phyloP scores from a whole-genome alignment of 2,888 invertebrate genomes.

The Amphipoea oculea region DNA sequence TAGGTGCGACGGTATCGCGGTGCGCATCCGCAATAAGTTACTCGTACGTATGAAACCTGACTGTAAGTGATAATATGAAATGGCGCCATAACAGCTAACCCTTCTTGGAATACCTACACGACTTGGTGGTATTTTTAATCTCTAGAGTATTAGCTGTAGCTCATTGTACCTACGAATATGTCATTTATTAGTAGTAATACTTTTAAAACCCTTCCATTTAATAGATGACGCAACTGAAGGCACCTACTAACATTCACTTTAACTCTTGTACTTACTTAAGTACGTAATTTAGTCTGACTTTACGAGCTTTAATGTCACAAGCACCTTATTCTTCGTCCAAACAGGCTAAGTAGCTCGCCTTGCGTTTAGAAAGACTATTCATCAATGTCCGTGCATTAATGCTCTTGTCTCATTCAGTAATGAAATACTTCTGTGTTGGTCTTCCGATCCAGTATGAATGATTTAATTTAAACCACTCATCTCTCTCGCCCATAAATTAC shows the following conservation, averaged over 20 bases:
- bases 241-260: constrained; percentile 19
- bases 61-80: constrained; percentile 74
- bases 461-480: constrained; percentile 58
- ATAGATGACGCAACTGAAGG: constrained; percentile 26
- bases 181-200: constrained; percentile 5
- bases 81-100: constrained; percentile 72
- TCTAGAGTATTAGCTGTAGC: constrained; percentile 24
- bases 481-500: constrained; percentile 57
- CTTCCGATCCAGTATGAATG: constrained; percentile 42
- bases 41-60: constrained; percentile 70
- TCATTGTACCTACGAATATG: constrained; percentile 27
- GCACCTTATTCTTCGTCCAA: constrained; percentile 14
- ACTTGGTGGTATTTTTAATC: constrained; percentile 57
- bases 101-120: constrained; percentile 69
- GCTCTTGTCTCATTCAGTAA: constrained; percentile 32
- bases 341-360: constrained; percentile 10
- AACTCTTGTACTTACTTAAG: constrained; percentile 2
- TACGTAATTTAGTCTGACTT: constrained; percentile 11
- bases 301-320: constrained; percentile 30
- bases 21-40: constrained; percentile 75
- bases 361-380: constrained; percentile 29
- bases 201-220: constrained; percentile 17
- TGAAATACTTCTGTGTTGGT: constrained; percentile 41
- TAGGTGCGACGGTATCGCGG: constrained; percentile 66
- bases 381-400: constrained; percentile 45